A percentile compares a stretch with the other conserved stretches of the same genome.
Conservation (phyloP, 1,140 invertebrate species). For the Maniola jurtina region DNA sequence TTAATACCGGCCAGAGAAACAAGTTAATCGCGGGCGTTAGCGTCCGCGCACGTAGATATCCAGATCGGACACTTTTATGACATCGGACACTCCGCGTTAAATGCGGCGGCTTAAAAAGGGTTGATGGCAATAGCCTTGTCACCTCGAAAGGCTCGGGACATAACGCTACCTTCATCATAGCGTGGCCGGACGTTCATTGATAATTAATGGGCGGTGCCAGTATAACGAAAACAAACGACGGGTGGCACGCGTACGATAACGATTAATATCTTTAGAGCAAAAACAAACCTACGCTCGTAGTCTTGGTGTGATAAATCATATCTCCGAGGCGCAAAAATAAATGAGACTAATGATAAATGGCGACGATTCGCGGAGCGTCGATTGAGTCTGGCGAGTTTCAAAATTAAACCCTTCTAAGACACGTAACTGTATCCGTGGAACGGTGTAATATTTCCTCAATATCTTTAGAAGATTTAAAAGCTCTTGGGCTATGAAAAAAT, state of each 20-base stretch:
- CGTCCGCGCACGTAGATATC: constrained; percentile 60
- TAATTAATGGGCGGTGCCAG: constrained; percentile 77
- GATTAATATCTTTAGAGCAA: constrained; percentile 76
- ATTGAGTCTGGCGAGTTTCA: constrained; percentile 61
- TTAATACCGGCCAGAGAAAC: constrained; percentile 55
- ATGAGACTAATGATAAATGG: constrained; percentile 77
- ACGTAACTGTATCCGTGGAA: constrained; percentile 22
- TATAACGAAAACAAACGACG: constrained; percentile 77
- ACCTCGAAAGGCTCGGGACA: constrained; percentile 71
- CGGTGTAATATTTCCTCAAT: constrained; percentile 19
- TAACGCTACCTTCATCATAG: constrained; percentile 72
- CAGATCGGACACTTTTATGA: constrained; percentile 77
- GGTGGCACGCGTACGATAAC: constrained; percentile 70
- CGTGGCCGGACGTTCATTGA: constrained; percentile 73
- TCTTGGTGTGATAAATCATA: constrained; percentile 75
- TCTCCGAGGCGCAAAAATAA: constrained; percentile 75
- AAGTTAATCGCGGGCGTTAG: constrained; percentile 71
- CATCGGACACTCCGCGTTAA: constrained; percentile 72
- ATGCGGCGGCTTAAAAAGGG: constrained; percentile 76
- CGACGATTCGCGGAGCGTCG: constrained; percentile 58
- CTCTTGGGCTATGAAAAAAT: too few species aligned
- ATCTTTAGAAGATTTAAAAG: constrained; percentile 6
- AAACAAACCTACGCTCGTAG: constrained; percentile 72
- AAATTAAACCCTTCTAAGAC: constrained; percentile 52
- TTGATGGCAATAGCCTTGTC: constrained; percentile 72